Evolutionary conservation across 2,888 invertebrate genomes (phyloP).

Genomic region (Eupsilia transversa): DNA sequence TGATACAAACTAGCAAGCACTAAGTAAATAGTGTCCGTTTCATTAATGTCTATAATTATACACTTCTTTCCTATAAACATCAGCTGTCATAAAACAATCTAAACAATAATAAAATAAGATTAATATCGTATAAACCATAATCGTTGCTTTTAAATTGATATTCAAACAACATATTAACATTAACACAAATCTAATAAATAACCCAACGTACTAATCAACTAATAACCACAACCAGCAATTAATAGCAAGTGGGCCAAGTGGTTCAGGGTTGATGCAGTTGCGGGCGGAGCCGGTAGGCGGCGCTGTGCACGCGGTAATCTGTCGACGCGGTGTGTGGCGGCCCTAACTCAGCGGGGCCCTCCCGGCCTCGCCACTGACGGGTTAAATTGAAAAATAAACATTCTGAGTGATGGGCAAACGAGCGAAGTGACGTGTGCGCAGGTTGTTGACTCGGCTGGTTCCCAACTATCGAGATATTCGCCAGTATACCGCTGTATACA

Average conservation of each 20-base stretch:
- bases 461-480: slow-evolving; percentile 63
- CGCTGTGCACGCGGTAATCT: slow-evolving; percentile 78
- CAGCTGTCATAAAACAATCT: slow-evolving; percentile 45
- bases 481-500: slow-evolving; percentile 47
- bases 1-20: neutral
- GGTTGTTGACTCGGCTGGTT: slow-evolving; percentile 80
- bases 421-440: slow-evolving; percentile 74
- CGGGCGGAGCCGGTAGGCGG: slow-evolving; percentile 66
- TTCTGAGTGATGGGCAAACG: slow-evolving; percentile 84
- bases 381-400: slow-evolving; percentile 90
- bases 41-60: slow-evolving; percentile 30
- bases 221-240: slow-evolving; percentile 69
- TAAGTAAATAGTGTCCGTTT: neutral
- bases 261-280: slow-evolving; percentile 50
- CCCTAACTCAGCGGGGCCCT: slow-evolving; percentile 85
- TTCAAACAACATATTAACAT: slow-evolving; percentile 61
- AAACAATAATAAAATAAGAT: slow-evolving; percentile 57
- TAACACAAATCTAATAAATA: slow-evolving; percentile 69
- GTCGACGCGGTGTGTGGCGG: slow-evolving; percentile 89
- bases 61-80: slow-evolving; percentile 38
- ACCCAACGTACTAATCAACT: slow-evolving; percentile 67
- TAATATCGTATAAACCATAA: slow-evolving; percentile 55
- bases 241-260: slow-evolving; percentile 61
- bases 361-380: slow-evolving; percentile 82
- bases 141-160: slow-evolving; percentile 58